Evolutionary conservation across 92 coral and sea anemone genomes (phyloP), one percentile per base, ranked within the genome.

Genomic region (Zoanthus sociatus): DNA sequence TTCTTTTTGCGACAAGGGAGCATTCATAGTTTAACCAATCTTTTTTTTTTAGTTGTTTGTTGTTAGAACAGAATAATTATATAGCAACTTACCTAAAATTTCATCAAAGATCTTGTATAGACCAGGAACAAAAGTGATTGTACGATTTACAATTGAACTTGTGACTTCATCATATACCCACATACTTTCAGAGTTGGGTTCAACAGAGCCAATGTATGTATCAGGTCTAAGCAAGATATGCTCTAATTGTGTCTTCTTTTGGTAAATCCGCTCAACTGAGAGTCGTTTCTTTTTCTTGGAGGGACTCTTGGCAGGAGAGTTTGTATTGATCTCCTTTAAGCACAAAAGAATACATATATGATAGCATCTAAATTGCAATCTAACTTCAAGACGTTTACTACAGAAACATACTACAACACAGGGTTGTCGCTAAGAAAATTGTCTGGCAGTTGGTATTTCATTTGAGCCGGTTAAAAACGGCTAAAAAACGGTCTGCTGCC

Each of bases 191-290:
- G 93, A 91, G 61, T 87, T 92, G 54, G 99, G 97, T 86, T 97
- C 99, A 20, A 95, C 94, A n/a, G 99, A 97, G 14, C 99, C 99
- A 91, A 97, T 92, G 88, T 97, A 97, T 5, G 99, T 94, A 83
- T 97, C 99, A 37, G 99, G 99, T 45, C 99, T 95, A n/a, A 97
- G 93, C 76, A 97, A 78, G n/a, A 97, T 97, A 66, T 97, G 99
- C 77, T 97, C 99, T 68, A 97, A 83, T 61, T 95, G 99, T 13
- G 99, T 97, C 89, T 97, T 97, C 92, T 97, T 97, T 90, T 95
- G 98, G 91, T 97, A 97, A 68, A 97, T 97, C 50, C 99, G 92
- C 76, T 97, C 99, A 69, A 97, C 97, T 1, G 99, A 97, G 83
- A 97, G 90, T n/a, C 99, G 94, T 87, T 97, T 97, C 83, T 92